phyloP scores from a whole-genome alignment of 1,140 invertebrate genomes.

The Monochamus saltuarius region DNA sequence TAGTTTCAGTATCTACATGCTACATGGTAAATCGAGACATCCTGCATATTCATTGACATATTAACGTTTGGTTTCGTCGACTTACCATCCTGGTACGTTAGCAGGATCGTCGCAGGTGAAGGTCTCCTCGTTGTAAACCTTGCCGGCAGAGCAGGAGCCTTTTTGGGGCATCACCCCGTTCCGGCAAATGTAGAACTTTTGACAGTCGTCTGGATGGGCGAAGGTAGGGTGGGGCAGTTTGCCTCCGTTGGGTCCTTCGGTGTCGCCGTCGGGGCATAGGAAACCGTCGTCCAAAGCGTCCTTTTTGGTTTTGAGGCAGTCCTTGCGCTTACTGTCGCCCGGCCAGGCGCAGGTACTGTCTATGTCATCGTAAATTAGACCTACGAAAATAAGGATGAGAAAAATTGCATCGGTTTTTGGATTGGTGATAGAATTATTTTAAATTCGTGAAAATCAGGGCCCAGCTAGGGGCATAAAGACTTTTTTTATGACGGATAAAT shows the following conservation, averaged over 20 bases:
- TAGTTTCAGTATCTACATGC: too few relatives aligned
- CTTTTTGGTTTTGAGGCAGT: conserved; percentile 65
- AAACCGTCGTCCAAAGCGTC: conserved; percentile 74
- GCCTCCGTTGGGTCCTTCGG: conserved; percentile 67
- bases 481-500: too few relatives aligned
- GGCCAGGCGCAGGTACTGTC: conserved; percentile 76
- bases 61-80: too few relatives aligned
- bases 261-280: conserved; percentile 71
- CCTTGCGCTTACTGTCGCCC: conserved; percentile 59
- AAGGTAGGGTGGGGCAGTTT: conserved; percentile 77
- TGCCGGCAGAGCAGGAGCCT: conserved; percentile 71
- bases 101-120: conserved; percentile 80
- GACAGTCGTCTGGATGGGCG: conserved; percentile 79
- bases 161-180: conserved; percentile 76
- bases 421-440: too few relatives aligned
- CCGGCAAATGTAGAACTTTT: conserved; percentile 82
- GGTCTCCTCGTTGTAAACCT: conserved; percentile 79
- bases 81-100: conserved; percentile 80
- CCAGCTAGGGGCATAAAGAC: too few relatives aligned
- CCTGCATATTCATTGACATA: too few relatives aligned
- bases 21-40: too few relatives aligned
- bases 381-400: neutral
- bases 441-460: too few relatives aligned
- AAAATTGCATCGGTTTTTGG: too few relatives aligned
- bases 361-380: conserved; percentile 69